Conservation (phyloP, 2,113 vertebrate species). For the Ahaetulla prasina region DNA sequence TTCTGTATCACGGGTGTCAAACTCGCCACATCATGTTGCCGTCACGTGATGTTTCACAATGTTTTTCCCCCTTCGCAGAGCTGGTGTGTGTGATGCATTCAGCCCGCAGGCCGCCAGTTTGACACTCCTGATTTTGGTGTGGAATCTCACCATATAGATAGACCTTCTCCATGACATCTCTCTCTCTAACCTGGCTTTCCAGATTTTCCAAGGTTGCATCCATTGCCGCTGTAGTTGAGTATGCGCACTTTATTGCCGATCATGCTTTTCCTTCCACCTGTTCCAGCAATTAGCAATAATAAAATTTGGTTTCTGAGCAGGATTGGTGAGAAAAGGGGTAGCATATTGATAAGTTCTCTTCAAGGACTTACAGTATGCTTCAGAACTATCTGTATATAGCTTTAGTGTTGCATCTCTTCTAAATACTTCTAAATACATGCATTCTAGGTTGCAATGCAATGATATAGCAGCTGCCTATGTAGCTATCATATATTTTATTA, state of each 20-base stretch:
- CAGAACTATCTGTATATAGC: neutral
- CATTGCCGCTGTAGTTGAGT: neutral
- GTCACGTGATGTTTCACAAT: no score
- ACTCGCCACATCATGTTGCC: no score
- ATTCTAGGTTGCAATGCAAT: neutral
- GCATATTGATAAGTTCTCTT: neutral
- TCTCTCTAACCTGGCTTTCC: neutral
- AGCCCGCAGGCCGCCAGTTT: no score
- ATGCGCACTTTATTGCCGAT: neutral
- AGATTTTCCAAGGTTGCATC: neutral
- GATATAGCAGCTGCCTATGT: neutral
- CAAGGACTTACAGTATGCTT: neutral
- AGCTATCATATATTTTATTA: neutral
- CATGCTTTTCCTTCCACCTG: neutral
- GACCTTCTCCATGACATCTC: neutral
- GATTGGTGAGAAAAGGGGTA: neutral
- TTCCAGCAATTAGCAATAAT: neutral
- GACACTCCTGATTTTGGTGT: neutral
- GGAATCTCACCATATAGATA: neutral
- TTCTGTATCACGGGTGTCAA: neutral
- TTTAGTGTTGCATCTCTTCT: neutral
- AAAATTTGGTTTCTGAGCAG: neutral
- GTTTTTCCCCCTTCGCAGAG: no score
- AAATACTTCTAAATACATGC: neutral
- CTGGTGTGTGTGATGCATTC: no score